phyloP scores from a whole-genome alignment of 1,140 invertebrate genomes.

The Caenorhabditis brenneri region DNA sequence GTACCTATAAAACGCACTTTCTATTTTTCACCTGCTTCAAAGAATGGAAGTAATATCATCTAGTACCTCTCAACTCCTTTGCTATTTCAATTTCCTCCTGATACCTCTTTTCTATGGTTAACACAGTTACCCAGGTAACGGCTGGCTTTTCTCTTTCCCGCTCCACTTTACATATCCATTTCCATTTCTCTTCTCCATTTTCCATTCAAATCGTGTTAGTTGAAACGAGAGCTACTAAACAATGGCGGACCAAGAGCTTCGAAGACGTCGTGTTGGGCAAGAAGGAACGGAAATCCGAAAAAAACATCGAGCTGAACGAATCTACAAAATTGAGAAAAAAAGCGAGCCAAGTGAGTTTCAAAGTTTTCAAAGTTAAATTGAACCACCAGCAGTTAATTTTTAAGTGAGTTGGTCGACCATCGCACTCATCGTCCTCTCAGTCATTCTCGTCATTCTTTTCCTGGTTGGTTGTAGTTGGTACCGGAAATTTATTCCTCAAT shows the following conservation, averaged over 20 bases:
- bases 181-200: neutral
- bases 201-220: neutral
- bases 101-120: constrained; percentile 2
- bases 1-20: no score
- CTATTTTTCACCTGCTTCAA: neutral
- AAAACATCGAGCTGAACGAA: neutral
- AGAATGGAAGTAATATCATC: no score
- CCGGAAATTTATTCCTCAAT: neutral
- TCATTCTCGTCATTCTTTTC: neutral
- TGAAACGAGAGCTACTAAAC: neutral
- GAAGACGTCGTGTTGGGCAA: constrained; percentile 19
- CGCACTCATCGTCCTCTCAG: neutral
- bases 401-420: neutral
- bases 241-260: constrained; percentile 33
- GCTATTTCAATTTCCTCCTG: neutral
- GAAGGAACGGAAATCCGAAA: constrained; percentile 29
- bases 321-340: constrained; percentile 24
- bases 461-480: neutral
- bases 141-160: neutral
- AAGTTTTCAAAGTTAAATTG: neutral
- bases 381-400: neutral
- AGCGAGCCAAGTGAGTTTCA: neutral
- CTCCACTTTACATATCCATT: neutral
- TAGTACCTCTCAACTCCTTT: neutral
- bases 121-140: neutral